Percentiles rank a stretch among this genome's conserved stretches.
These are phyloP conservation scores for Ondatra zibethicus DNA, from an alignment of 2,113 vertebrate genomes.

Conservation along the genomic window DNA sequence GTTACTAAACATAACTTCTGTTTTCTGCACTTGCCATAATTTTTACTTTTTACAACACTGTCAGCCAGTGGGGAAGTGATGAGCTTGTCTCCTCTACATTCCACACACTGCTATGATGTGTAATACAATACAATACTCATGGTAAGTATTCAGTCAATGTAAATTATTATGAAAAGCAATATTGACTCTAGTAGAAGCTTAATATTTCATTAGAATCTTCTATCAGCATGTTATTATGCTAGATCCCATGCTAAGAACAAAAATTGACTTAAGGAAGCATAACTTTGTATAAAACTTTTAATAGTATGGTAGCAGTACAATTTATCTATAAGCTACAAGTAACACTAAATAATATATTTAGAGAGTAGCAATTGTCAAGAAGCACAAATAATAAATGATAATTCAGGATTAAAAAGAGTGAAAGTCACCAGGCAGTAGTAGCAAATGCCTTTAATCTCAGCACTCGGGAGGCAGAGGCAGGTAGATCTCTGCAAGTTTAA, in stretches of 20 bases:
- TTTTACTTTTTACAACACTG: background rate
- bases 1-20: background rate
- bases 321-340: slow-evolving; percentile 47
- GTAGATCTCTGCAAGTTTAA: too few relatives aligned
- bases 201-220: slow-evolving; percentile 65
- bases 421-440: background rate
- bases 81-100: background rate
- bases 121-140: background rate
- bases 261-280: slow-evolving; percentile 50
- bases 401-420: slow-evolving; percentile 64
- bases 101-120: background rate
- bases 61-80: background rate
- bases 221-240: slow-evolving; percentile 39
- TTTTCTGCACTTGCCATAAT: background rate
- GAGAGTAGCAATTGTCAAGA: slow-evolving; percentile 51
- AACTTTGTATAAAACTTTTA: slow-evolving; percentile 54
- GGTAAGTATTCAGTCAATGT: slow-evolving; percentile 6
- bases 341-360: slow-evolving; percentile 64
- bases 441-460: too few relatives aligned
- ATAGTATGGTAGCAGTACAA: slow-evolving; percentile 10
- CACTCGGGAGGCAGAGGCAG: too few relatives aligned
- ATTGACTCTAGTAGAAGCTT: slow-evolving; percentile 36
- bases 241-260: slow-evolving; percentile 35
- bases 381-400: slow-evolving; percentile 66
- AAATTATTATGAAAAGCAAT: slow-evolving; percentile 44